Conservation (phyloP, 2,797 vertebrate genomes). For the Cephalopachus bancanus region DNA sequence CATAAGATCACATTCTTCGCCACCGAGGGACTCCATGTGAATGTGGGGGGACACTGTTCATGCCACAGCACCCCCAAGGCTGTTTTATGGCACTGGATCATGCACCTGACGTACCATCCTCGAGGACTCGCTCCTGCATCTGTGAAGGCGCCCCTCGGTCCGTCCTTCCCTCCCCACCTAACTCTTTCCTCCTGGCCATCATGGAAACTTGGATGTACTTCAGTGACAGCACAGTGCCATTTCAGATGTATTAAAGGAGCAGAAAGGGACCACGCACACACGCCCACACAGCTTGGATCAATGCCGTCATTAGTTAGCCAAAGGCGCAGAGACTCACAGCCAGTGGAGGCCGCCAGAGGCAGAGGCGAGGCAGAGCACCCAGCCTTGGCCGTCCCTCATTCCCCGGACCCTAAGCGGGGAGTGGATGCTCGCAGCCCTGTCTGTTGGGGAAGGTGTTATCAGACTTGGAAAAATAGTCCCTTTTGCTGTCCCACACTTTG, state of each 20-base stretch:
- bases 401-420: neutral
- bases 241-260: conserved; percentile 1
- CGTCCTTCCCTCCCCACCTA: neutral
- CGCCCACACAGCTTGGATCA: neutral
- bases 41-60: neutral
- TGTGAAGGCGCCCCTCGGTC: neutral
- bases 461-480: neutral
- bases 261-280: neutral
- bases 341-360: neutral
- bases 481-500: neutral
- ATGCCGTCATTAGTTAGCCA: neutral
- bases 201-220: neutral
- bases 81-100: neutral
- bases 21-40: neutral
- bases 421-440: neutral
- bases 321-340: neutral
- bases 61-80: neutral
- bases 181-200: neutral
- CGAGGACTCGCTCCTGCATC: neutral
- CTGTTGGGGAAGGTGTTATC: neutral
- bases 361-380: neutral
- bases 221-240: neutral
- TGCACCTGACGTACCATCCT: neutral
- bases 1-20: neutral
- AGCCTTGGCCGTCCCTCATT: neutral